These are phyloP conservation scores for Drosophila limbata DNA, from an alignment of 2,888 invertebrate species.

Conservation along the genomic window DNA sequence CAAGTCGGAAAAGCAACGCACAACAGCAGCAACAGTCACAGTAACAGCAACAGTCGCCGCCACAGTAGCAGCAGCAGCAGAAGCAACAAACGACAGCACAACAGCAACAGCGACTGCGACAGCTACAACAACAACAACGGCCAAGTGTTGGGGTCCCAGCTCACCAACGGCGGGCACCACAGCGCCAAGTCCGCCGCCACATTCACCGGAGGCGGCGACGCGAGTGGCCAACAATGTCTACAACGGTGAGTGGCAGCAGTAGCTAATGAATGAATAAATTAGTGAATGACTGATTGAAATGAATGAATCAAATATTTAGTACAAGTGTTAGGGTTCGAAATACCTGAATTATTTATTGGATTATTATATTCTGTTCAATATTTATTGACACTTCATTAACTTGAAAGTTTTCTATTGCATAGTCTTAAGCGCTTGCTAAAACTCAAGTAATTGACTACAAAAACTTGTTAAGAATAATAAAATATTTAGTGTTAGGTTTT, in stretches of 20 bases:
- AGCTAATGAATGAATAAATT: conserved; percentile 10
- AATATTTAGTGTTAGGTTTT: neutral
- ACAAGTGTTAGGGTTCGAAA: neutral
- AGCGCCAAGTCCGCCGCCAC: conserved; percentile 91
- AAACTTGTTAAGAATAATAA: neutral
- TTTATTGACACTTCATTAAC: neutral
- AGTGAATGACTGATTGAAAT: conserved; percentile 12
- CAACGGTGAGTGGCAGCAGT: conserved; percentile 88
- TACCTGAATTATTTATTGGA: neutral
- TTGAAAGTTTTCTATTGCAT: neutral
- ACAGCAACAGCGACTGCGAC: conserved; percentile 44
- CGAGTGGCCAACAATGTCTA: conserved; percentile 90
- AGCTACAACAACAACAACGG: conserved; percentile 81
- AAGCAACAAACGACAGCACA: conserved; percentile 58
- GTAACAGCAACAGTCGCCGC: conserved; percentile 24
- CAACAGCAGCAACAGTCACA: conserved; percentile 51
- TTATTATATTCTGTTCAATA: neutral
- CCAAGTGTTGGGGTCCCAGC: conserved; percentile 90
- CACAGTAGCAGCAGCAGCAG: conserved; percentile 46
- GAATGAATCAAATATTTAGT: conserved; percentile 11
- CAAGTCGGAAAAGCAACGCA: conserved; percentile 81
- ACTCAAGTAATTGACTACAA: neutral
- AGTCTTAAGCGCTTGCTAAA: neutral
- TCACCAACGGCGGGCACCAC: conserved; percentile 92
- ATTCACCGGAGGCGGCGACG: conserved; percentile 87